phyloP scores from a whole-genome alignment of 2,888 invertebrate genomes.

The Azorinus chamasolen region DNA sequence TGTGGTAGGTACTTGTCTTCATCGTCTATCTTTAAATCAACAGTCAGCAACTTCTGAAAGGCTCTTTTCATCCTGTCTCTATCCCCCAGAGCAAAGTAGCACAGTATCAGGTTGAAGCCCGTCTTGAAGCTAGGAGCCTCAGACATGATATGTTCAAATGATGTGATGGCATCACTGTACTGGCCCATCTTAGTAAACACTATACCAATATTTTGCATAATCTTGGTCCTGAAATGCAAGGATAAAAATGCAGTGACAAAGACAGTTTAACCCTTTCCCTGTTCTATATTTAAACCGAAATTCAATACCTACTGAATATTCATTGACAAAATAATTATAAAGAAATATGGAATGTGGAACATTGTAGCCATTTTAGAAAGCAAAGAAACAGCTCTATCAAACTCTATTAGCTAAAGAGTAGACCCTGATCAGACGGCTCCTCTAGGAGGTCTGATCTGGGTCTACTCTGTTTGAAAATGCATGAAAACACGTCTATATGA shows the following conservation, averaged over 20 bases:
- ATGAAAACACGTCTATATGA: too few species aligned
- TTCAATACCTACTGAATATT: too few species aligned
- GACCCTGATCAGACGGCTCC: too few species aligned
- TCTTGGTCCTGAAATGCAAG: conserved; percentile 91
- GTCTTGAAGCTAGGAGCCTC: conserved; percentile 96
- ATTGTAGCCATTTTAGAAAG: too few species aligned
- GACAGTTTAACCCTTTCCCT: too few species aligned
- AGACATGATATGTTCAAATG: conserved; percentile 99
- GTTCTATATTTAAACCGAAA: too few species aligned
- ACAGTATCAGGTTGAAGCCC: conserved; percentile 94
- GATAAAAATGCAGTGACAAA: background rate
- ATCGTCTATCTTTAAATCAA: conserved; percentile 92
- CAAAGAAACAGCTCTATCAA: too few species aligned
- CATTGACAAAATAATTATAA: too few species aligned
- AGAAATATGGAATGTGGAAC: too few species aligned
- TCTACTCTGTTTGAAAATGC: too few species aligned
- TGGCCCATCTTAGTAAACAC: conserved; percentile 98
- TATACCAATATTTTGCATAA: conserved; percentile 99
- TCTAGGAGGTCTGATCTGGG: too few species aligned
- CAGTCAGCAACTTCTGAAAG: conserved; percentile 95
- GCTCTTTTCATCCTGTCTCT: conserved; percentile 97
- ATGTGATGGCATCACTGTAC: conserved; percentile 97
- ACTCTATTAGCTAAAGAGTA: too few species aligned
- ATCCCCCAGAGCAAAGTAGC: conserved; percentile 90
- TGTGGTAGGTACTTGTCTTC: conserved; percentile 90